Conservation (phyloP, 1,140 invertebrate genomes). For the Drosophila athabasca region DNA sequence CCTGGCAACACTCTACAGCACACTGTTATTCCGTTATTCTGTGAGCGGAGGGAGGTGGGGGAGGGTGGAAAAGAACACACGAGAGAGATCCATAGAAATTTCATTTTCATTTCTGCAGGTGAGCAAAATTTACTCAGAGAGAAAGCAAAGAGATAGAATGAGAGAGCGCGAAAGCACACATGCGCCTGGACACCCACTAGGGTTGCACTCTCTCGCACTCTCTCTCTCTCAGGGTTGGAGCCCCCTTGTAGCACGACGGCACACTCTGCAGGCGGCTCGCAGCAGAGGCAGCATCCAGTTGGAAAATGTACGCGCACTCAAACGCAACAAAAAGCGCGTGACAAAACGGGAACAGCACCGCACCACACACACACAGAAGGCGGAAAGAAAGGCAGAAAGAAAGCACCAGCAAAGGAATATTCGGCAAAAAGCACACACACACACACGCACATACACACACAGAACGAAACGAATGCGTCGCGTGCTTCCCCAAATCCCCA, state of each 20-base stretch:
- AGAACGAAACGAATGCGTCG: slow-evolving; percentile 48
- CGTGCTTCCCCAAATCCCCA: slow-evolving; percentile 55
- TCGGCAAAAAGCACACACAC: slow-evolving; percentile 25
- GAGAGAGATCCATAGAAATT: slow-evolving; percentile 61
- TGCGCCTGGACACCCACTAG: slow-evolving; percentile 42
- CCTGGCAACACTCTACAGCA: slow-evolving; percentile 67
- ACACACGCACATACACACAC: slow-evolving; percentile 26
- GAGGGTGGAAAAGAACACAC: slow-evolving; percentile 6
- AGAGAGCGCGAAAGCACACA: slow-evolving; percentile 22
- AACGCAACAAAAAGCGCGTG: slow-evolving; percentile 75
- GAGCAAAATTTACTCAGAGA: slow-evolving; percentile 32
- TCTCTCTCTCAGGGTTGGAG: slow-evolving; percentile 15
- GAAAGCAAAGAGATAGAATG: slow-evolving; percentile 7
- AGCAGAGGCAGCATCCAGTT: slow-evolving; percentile 69
- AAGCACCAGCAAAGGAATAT: slow-evolving; percentile 28
- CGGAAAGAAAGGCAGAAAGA: slow-evolving; percentile 33
- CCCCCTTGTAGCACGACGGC: neutral
- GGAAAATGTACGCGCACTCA: slow-evolving; percentile 77
- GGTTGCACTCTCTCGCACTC: slow-evolving; percentile 19
- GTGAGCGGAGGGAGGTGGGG: slow-evolving; percentile 1
- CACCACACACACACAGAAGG: slow-evolving; percentile 28
- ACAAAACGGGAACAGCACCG: slow-evolving; percentile 22
- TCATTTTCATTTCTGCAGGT: slow-evolving; percentile 78
- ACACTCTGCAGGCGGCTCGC: slow-evolving; percentile 18
- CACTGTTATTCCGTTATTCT: slow-evolving; percentile 30